phyloP scores from a whole-genome alignment of 2,888 invertebrate genomes.

The Encarsia formosa region DNA sequence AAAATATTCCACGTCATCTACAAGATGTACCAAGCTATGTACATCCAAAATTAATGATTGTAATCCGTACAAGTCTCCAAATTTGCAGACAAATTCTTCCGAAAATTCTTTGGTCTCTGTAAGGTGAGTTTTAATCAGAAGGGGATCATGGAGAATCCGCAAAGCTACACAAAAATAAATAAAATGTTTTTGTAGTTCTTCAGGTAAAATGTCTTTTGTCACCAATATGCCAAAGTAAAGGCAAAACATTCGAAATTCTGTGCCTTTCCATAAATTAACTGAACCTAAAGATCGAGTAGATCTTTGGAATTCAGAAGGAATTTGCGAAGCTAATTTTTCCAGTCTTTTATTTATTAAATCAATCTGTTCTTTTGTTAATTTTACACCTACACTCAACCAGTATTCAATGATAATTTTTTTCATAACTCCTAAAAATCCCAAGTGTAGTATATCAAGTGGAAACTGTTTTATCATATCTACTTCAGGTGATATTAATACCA shows the following conservation, averaged over 20 bases:
- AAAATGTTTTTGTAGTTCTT: background rate
- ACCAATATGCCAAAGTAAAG: background rate
- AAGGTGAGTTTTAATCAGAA: background rate
- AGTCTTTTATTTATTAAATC: too few relatives aligned
- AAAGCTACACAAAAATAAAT: background rate
- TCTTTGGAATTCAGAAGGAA: too few relatives aligned
- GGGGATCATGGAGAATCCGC: background rate
- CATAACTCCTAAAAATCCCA: too few relatives aligned
- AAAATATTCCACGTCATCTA: background rate
- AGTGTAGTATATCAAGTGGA: too few relatives aligned
- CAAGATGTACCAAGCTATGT: background rate
- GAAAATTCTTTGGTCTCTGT: background rate
- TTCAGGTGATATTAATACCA: background rate
- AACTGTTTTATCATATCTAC: background rate
- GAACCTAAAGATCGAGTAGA: too few relatives aligned
- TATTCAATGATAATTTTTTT: too few relatives aligned
- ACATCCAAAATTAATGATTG: background rate
- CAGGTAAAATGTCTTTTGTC: background rate
- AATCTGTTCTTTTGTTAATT: too few relatives aligned
- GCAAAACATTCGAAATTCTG: too few relatives aligned
- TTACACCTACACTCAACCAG: too few relatives aligned
- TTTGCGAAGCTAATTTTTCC: too few relatives aligned
- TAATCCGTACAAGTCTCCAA: background rate
- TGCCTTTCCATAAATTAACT: too few relatives aligned
- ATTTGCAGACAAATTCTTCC: background rate